These are phyloP conservation scores for Peromyscus aztecus DNA, from an alignment of 2,797 vertebrate species.

Conservation along the genomic window DNA sequence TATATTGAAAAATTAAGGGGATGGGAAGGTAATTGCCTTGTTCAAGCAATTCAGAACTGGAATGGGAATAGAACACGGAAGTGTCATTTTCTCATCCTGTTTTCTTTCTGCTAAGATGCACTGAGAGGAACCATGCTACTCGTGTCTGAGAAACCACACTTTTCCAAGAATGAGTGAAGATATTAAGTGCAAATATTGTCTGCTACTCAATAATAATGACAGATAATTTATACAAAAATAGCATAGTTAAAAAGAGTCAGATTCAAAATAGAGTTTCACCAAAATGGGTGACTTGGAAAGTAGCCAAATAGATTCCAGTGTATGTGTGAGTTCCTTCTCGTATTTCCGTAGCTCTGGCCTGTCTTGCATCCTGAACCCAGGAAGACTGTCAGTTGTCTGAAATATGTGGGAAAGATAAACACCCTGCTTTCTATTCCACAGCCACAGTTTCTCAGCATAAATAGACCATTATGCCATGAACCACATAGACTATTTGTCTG, in stretches of 20 bases:
- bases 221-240: conserved; percentile 41
- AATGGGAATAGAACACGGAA: conserved; percentile 39
- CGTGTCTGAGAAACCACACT: not conserved
- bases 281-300: conserved; percentile 1
- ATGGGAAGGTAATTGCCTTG: conserved; percentile 43
- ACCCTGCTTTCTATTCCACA: not conserved
- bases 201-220: not conserved
- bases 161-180: conserved; percentile 53
- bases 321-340: not conserved
- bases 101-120: conserved; percentile 45
- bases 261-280: conserved; percentile 1
- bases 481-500: not conserved
- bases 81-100: conserved; percentile 13
- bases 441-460: conserved; percentile 51
- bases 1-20: conserved; percentile 69
- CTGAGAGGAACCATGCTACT: conserved; percentile 37
- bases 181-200: conserved; percentile 19
- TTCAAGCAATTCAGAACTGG: conserved; percentile 60
- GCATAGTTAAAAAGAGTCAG: conserved; percentile 41
- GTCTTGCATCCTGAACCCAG: conserved; percentile 32
- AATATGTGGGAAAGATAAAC: conserved; percentile 68
- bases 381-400: conserved; percentile 17
- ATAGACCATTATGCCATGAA: not conserved
- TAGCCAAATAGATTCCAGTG: conserved; percentile 13
- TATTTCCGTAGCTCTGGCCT: not conserved